phyloP scores from a whole-genome alignment of 2,888 invertebrate genomes.

The Erebia aethiops region DNA sequence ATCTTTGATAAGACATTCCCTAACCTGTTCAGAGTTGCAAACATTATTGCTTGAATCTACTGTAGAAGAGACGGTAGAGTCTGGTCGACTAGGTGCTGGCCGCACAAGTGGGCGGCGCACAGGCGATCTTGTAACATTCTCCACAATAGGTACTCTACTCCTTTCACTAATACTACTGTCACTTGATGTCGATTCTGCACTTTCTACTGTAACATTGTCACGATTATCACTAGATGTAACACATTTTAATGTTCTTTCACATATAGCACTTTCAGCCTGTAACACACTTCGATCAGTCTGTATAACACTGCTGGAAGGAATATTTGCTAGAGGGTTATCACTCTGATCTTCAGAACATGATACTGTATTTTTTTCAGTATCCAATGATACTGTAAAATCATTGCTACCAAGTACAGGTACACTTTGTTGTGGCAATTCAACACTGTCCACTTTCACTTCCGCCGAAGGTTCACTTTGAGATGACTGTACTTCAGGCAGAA shows the following conservation, averaged over 20 bases:
- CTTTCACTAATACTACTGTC: constrained; percentile 73
- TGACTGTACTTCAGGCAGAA: constrained; percentile 4
- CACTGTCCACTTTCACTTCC: constrained; percentile 46
- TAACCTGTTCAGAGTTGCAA: constrained; percentile 53
- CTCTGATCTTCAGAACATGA: constrained; percentile 41
- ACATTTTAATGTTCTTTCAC: constrained; percentile 73
- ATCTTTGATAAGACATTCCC: constrained; percentile 68
- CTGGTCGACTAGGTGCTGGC: constrained; percentile 69
- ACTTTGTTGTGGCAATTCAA: constrained; percentile 49
- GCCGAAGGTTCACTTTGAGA: constrained; percentile 36
- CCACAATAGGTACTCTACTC: constrained; percentile 49
- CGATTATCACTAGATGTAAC: constrained; percentile 73
- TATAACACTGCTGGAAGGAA: constrained; percentile 65
- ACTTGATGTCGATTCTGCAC: constrained; percentile 78
- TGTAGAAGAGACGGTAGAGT: constrained; percentile 77
- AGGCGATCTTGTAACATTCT: constrained; percentile 63
- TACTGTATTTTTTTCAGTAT: constrained; percentile 39
- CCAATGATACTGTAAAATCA: constrained; percentile 38
- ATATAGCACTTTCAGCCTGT: constrained; percentile 59
- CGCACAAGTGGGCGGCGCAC: constrained; percentile 68
- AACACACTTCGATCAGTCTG: constrained; percentile 56
- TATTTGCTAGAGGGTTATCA: constrained; percentile 43
- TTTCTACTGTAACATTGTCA: constrained; percentile 74
- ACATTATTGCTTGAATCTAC: constrained; percentile 64
- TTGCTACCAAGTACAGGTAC: constrained; percentile 47